Percentiles rank a stretch among this genome's conserved stretches.
phyloP scores from a whole-genome alignment of 1,140 invertebrate genomes.

The Steinernema feltiae region DNA sequence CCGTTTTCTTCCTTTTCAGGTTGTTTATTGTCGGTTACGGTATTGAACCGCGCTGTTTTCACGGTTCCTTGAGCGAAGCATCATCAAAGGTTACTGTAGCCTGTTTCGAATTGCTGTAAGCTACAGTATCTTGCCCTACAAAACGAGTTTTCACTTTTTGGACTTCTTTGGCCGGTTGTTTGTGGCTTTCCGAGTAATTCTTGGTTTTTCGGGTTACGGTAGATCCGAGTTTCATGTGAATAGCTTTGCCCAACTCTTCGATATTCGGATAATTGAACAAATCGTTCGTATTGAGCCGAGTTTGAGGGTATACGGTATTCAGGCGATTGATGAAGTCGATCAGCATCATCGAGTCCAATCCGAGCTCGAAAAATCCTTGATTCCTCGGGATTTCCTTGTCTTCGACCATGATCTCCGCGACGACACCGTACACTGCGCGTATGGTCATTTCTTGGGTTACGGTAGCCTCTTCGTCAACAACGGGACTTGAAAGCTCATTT shows the following conservation, averaged over 20 bases:
- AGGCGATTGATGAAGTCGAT: slow-evolving; percentile 36
- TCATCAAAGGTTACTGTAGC: too few relatives aligned
- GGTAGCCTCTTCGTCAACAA: background rate
- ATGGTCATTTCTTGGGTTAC: background rate
- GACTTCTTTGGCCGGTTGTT: too few relatives aligned
- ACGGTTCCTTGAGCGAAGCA: too few relatives aligned
- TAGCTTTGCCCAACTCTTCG: slow-evolving; percentile 24
- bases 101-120: too few relatives aligned
- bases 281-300: slow-evolving; percentile 25
- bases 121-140: too few relatives aligned
- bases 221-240: slow-evolving; percentile 10
- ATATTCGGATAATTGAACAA: slow-evolving; percentile 33
- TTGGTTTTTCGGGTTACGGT: background rate
- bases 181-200: background rate
- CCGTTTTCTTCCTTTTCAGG: too few relatives aligned
- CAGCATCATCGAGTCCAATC: slow-evolving; percentile 32
- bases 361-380: slow-evolving; percentile 32
- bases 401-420: background rate
- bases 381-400: background rate
- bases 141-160: too few relatives aligned
- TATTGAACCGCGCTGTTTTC: too few relatives aligned
- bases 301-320: slow-evolving; percentile 25
- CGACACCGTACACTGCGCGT: background rate
- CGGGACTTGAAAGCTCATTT: background rate
- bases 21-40: too few relatives aligned